Evolutionary conservation across 2,888 invertebrate species (phyloP), one percentile per base, ranked within the genome.

Genomic region (Lithophane semibrunnea): DNA sequence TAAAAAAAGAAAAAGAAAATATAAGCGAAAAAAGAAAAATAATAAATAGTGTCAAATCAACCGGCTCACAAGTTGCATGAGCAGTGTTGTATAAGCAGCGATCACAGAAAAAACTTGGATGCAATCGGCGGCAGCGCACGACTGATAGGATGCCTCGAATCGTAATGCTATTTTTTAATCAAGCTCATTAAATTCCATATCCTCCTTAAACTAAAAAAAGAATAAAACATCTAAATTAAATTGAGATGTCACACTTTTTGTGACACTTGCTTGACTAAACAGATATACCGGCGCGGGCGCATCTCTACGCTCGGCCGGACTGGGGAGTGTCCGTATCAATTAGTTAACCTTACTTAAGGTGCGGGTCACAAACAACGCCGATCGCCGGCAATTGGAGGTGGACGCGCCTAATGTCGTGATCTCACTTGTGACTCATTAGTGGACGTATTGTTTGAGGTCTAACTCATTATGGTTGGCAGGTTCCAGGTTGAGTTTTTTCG

Each of bases 281-380:
- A 37, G 71, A 64, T n/a, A 64, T n/a, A 68, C 56, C 37, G 12
- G 54, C 58, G 21, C 44, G 56, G 37, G 71, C 89, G 18, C 88
- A 90, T 90, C 93, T 87, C 92, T 93, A 90, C n/a, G 65, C 70
- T 79, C 73, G 73, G 76, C 69, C 76, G 85, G 61, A 73, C 72
- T 77, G 72, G 72, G 73, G 83, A 86, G 88, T 91, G 92, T 90
- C 90, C 90, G 90, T 93, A 93, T 94, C 95, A 94, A 95, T 95
- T 95, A 95, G 90, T 96, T 96, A 96, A 96, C 96, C 96, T 96
- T 95, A 95, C 92, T 96, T 95, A 94, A 95, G 95, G 94, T 95
- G 96, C 96, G 96, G 96, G 96, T 96, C 95, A 95, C 95, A 95
- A 96, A 94, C 93, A 94, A 90, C 91, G 89, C 89, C 88, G 82